Evolutionary conservation across 2,797 vertebrate genomes (phyloP), one percentile per base, ranked within the genome.

Genomic region (Oreochromis mossambicus): DNA sequence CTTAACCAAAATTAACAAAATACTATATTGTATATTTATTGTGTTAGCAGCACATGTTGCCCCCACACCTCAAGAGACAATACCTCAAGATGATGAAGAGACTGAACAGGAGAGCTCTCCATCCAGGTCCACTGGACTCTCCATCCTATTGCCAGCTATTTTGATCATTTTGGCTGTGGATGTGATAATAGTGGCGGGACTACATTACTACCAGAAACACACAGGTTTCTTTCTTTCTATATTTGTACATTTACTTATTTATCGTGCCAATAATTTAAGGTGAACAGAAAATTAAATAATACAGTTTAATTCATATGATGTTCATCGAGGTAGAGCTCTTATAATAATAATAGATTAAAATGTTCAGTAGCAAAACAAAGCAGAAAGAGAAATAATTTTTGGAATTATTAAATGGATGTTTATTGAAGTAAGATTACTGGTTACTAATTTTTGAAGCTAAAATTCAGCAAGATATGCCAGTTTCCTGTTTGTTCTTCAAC

Each of bases 351-450:
- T 8, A 15, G 0, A 56, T 12, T 8, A 56, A 56, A 15, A 0
- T 56, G 13, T 3, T 26, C 13, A 26, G 26, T 29, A 0, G 13
- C 24, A 56, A 29, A 56, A 8, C 2, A 29, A 56, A 1, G 2
- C 54, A 56, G 4, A 56, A 56, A 29, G 24, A 8, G 2, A 8
- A 13, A 14, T 8, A 1, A 0, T 3, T 55, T 55, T 0, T 26
- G 54, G 50, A 52, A 52, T 52, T n/a, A 55, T 55, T 55, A 24
- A 54, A 21, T 21, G 12, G 21, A 26, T 24, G 7, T 55, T 55
- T 55, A 54, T 24, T 21, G 0, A 54, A 0, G 3, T 2, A 54
- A 24, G n/a, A n/a, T 52, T 52, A 52, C 1, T 51, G 50, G 9
- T 51, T 51, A 2, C 5, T 4, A n/a, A 52, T 12, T 12, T 12